A percentile compares a stretch with the other conserved stretches of the same genome.
Conservation (phyloP, 2,113 vertebrate species). For the Ciconia stormi region DNA sequence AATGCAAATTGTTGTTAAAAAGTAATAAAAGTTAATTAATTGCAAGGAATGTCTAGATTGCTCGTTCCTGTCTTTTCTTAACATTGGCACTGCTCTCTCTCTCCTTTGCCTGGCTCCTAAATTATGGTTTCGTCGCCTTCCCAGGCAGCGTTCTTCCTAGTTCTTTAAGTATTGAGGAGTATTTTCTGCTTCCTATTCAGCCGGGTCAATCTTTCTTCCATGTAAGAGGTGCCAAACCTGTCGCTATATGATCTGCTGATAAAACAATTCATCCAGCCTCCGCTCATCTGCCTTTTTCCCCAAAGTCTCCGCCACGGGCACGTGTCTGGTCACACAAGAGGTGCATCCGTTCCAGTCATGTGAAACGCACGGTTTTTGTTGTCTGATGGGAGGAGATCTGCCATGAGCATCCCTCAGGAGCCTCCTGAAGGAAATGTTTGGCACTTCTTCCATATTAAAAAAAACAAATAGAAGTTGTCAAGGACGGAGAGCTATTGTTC, state of each 20-base stretch:
- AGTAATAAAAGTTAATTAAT: neutral
- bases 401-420: neutral
- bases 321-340: neutral
- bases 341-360: accelerated
- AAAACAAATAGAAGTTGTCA: neutral
- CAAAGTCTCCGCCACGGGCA: neutral
- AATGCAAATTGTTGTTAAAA: neutral
- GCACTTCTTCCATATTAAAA: neutral
- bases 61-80: neutral
- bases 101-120: neutral
- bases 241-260: accelerated
- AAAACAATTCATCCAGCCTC: neutral
- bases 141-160: neutral
- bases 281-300: neutral
- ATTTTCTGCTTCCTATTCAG: neutral
- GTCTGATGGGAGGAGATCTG: neutral
- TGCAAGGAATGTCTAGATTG: neutral
- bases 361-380: accelerated
- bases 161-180: neutral
- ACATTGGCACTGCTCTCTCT: neutral
- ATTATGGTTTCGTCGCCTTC: neutral
- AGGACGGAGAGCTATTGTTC: neutral
- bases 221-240: neutral
- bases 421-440: neutral
- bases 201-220: accelerated